These are phyloP conservation scores for Myiagra hebetior DNA, from an alignment of 2,113 vertebrate genomes.

Conservation along the genomic window DNA sequence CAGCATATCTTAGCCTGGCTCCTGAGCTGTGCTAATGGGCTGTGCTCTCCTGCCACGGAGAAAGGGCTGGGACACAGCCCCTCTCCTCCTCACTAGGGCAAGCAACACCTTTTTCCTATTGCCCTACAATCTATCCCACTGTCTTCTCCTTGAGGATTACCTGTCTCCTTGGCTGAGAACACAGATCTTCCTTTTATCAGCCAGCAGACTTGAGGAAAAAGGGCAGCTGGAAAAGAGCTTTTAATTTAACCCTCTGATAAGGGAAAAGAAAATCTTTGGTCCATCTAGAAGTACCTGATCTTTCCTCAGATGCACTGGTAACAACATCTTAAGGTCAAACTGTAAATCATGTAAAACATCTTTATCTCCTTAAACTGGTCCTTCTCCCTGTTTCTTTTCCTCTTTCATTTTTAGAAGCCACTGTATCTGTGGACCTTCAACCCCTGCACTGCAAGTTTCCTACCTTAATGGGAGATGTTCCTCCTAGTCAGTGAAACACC, in stretches of 20 bases:
- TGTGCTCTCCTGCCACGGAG: neutral
- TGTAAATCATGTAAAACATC: conserved; percentile 64
- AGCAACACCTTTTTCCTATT: neutral
- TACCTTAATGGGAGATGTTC: neutral
- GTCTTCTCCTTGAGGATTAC: neutral
- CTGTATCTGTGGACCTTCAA: conserved; percentile 1
- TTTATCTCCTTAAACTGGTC: conserved; percentile 52
- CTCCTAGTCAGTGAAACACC: neutral
- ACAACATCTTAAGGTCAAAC: conserved; percentile 70
- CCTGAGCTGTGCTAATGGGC: neutral
- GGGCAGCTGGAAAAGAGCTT: conserved; percentile 28
- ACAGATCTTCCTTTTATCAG: conserved; percentile 51
- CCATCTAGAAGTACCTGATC: conserved; percentile 39
- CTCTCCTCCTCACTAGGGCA: neutral
- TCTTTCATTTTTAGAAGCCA: conserved; percentile 35
- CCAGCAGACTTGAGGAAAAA: neutral
- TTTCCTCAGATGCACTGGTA: conserved; percentile 35
- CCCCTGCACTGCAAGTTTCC: neutral
- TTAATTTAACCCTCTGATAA: conserved; percentile 71
- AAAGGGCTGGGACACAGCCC: neutral
- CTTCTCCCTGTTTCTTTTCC: neutral
- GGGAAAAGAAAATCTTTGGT: conserved; percentile 40
- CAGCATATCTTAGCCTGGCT: neutral
- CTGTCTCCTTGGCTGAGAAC: neutral
- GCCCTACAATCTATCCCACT: neutral